Conservation (phyloP, 2,113 vertebrate species). For the Carettochelys insculpta region DNA sequence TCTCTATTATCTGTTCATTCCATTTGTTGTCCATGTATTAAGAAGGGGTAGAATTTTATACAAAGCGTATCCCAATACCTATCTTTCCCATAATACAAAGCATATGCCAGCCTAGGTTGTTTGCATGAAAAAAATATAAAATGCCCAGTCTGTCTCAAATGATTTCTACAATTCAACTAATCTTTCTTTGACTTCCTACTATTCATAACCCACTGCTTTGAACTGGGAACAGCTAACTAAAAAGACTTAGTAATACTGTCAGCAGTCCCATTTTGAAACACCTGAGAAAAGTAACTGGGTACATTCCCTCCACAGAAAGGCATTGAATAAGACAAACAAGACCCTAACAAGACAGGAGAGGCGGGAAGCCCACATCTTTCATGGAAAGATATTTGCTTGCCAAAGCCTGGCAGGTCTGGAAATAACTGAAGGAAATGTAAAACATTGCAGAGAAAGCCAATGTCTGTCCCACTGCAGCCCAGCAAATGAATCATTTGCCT, state of each 20-base stretch:
- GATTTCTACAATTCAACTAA: slow-evolving; percentile 9
- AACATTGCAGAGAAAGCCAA: background rate
- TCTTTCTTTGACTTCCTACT: slow-evolving; percentile 1
- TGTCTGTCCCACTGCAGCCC: fast-evolving
- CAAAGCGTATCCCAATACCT: background rate
- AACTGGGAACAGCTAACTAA: background rate
- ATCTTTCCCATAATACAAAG: background rate
- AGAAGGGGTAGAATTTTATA: background rate
- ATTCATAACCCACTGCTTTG: background rate
- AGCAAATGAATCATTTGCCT: background rate
- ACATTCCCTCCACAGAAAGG: background rate
- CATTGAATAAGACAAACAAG: background rate
- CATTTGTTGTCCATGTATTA: background rate
- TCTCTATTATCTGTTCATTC: background rate
- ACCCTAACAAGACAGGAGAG: background rate
- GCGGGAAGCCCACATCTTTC: background rate
- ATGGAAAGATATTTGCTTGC: background rate
- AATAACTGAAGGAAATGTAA: background rate
- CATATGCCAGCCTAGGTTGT: background rate
- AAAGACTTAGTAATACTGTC: background rate
- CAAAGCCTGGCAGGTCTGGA: background rate
- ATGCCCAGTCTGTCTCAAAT: slow-evolving; percentile 2
- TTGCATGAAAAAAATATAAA: slow-evolving; percentile 31
- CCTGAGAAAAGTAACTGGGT: slow-evolving; percentile 11
- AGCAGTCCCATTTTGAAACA: background rate